phyloP scores from a whole-genome alignment of 2,888 invertebrate species.

The Podotricha telesiphe region DNA sequence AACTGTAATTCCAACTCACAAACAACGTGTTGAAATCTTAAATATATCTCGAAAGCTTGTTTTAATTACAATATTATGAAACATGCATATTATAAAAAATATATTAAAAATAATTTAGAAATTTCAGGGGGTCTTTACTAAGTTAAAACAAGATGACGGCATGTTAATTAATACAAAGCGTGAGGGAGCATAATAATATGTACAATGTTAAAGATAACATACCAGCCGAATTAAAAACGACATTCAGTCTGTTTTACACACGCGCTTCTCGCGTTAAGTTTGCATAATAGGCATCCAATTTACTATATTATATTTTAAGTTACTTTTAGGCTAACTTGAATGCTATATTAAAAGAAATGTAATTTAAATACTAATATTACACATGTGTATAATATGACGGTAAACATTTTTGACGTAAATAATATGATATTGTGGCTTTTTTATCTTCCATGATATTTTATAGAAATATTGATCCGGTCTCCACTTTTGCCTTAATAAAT shows the following conservation, averaged over 20 bases:
- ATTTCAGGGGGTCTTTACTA: not conserved
- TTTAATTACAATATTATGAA: not conserved
- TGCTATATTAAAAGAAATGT: not conserved
- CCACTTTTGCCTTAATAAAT: no score
- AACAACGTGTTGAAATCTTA: no score
- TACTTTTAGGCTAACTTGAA: not conserved
- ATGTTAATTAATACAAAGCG: conserved; percentile 27
- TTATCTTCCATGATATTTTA: no score
- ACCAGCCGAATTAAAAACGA: conserved; percentile 25
- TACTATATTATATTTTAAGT: not conserved
- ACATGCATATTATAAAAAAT: no score
- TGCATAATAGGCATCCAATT: not conserved
- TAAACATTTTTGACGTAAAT: no score
- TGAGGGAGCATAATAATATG: conserved; percentile 41
- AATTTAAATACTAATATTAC: no score
- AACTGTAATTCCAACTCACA: not conserved
- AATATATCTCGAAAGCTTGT: no score
- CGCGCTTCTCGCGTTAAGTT: not conserved
- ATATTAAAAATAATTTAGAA: not conserved
- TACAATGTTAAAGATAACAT: conserved; percentile 33
- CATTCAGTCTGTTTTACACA: conserved; percentile 9
- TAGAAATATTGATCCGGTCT: no score
- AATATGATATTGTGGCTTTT: no score
- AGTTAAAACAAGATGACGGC: conserved; percentile 19
- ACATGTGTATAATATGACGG: no score